These are phyloP conservation scores for Epizoanthus scotinus DNA, from an alignment of 92 coral and sea anemone species.

Conservation along the genomic window DNA sequence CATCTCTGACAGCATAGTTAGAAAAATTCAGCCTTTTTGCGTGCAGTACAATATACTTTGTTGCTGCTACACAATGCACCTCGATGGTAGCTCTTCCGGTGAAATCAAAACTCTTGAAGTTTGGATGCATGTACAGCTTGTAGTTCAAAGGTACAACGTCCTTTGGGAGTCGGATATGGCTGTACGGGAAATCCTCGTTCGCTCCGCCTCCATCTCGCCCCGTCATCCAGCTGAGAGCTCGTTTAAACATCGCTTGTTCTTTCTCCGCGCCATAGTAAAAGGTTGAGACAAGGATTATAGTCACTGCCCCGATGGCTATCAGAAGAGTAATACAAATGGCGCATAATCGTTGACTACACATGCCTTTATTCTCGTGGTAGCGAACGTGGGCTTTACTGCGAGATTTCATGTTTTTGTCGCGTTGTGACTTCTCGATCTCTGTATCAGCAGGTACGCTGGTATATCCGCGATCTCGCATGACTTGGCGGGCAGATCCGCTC, in stretches of 20 bases:
- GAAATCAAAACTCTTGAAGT: constrained; percentile 66
- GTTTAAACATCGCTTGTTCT: constrained; percentile 72
- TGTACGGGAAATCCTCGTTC: constrained; percentile 63
- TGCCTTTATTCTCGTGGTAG: constrained; percentile 47
- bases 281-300: constrained; percentile 70
- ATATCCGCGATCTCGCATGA: constrained; percentile 27
- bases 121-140: constrained; percentile 76
- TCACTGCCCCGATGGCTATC: constrained; percentile 81
- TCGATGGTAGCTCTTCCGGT: constrained; percentile 76
- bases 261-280: constrained; percentile 74
- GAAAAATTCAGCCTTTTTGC: constrained; percentile 64
- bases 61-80: constrained; percentile 56
- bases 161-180: constrained; percentile 69
- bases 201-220: constrained; percentile 45
- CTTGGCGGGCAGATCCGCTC: background rate
- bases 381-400: constrained; percentile 44
- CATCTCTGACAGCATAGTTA: constrained; percentile 57
- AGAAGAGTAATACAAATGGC: constrained; percentile 65
- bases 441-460: constrained; percentile 11
- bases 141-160: constrained; percentile 73
- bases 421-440: constrained; percentile 8
- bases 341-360: constrained; percentile 60
- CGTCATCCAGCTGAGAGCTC: constrained; percentile 75
- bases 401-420: background rate
- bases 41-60: constrained; percentile 72